These are phyloP conservation scores for Panagrolaimus sp. DNA, from an alignment of 1,140 invertebrate species.

Conservation along the genomic window DNA sequence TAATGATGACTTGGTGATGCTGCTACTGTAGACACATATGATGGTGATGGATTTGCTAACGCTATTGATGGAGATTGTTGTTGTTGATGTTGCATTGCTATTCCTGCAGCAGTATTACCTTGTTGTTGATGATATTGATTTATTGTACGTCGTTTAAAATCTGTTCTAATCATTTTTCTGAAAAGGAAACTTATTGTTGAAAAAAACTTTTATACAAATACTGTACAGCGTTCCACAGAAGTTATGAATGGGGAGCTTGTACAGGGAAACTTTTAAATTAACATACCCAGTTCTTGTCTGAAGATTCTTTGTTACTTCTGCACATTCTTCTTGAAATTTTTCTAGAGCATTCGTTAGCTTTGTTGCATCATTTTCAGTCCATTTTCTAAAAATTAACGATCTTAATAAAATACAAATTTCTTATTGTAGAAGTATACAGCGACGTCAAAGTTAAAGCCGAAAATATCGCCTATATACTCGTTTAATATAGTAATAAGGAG, in stretches of 20 bases:
- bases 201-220: no score
- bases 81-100: no score
- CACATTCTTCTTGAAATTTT: conserved; percentile 4
- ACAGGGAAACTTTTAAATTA: no score
- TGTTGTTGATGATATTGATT: not conserved
- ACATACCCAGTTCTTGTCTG: conserved; percentile 1
- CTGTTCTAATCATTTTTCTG: conserved; percentile 9
- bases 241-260: no score
- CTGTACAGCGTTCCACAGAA: no score
- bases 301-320: not conserved
- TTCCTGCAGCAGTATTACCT: not conserved
- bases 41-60: not conserved
- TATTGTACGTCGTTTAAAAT: conserved; percentile 1
- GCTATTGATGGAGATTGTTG: not conserved
- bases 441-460: no score
- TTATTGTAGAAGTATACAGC: no score
- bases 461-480: no score
- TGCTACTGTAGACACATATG: not conserved
- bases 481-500: no score
- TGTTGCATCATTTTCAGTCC: not conserved
- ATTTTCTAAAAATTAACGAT: not conserved
- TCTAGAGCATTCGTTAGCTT: not conserved
- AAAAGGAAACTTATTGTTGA: no score
- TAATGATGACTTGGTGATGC: not conserved
- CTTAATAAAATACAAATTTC: not conserved